Conservation (phyloP, 2,888 invertebrate species). For the Melikaiella ostensackeni region DNA sequence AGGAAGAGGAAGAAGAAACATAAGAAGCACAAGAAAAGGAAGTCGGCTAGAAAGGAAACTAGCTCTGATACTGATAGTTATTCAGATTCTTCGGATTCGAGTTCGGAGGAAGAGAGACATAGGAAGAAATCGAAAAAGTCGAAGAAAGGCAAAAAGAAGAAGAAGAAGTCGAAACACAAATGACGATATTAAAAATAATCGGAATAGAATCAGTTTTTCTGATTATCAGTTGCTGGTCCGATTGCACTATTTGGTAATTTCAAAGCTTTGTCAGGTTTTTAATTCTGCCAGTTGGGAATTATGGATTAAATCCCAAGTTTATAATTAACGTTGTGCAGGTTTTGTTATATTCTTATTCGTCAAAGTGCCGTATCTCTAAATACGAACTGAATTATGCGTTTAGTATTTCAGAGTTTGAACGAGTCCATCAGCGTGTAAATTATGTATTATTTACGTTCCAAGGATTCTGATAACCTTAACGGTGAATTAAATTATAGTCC, state of each 20-base stretch:
- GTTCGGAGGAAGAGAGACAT: slow-evolving; percentile 83
- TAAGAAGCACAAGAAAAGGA: slow-evolving; percentile 80
- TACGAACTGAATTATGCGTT: background rate
- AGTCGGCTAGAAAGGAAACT: slow-evolving; percentile 80
- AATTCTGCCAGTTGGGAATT: no score
- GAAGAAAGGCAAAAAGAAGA: slow-evolving; percentile 84
- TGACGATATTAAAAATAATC: slow-evolving; percentile 68
- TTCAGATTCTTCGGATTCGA: slow-evolving; percentile 82
- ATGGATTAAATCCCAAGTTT: background rate
- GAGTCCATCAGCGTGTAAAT: background rate
- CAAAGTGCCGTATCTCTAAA: no score
- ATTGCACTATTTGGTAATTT: no score
- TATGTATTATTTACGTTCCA: background rate
- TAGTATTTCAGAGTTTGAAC: background rate
- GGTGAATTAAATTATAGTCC: background rate
- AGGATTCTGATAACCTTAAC: background rate
- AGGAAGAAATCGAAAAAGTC: slow-evolving; percentile 82
- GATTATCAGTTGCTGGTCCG: background rate
- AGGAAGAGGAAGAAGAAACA: slow-evolving; percentile 82
- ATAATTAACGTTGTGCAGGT: background rate
- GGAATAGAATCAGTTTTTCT: background rate
- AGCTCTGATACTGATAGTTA: slow-evolving; percentile 82
- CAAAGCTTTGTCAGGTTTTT: no score
- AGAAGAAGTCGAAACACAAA: slow-evolving; percentile 84
- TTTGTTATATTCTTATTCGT: background rate